Evolutionary conservation across 2,113 vertebrate genomes (phyloP), one percentile per base, ranked within the genome.

Genomic region (Ardeotis arabs): DNA sequence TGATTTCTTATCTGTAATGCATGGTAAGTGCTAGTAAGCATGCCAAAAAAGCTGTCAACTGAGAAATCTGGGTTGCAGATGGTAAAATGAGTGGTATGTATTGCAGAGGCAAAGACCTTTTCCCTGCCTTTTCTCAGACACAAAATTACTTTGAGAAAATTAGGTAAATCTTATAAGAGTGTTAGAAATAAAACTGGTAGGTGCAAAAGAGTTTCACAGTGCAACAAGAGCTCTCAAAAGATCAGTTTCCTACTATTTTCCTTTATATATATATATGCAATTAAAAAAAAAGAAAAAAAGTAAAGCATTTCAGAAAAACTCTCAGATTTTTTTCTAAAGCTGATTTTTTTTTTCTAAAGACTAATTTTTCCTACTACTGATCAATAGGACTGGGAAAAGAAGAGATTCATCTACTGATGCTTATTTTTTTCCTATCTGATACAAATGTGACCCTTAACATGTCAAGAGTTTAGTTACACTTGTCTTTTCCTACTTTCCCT

Each of bases 171-270:
- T 93, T 86, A 62, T 45, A 84, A 94, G 89, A 95, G 95, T 93
- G 95, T 88, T 72, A 96, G 31, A 70, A 88, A 74, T 68, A 86
- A 92, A 94, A 93, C 92, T 83, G 76, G 66, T 87, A 87, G 68
- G 27, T 87, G 94, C 50, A 92, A 95, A 85, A 87, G 21, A 82
- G 93, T 83, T 97, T 97, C 89, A 84, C 70, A 96, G 89, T 60
- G 58, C 94, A 84, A 64, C 35, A 92, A 83, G 83, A 80, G 85
- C 47, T 96, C 90, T 91, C 73, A 81, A 97, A 98, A 97, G 87
- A 94, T 97, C 96, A 95, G 41, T 64, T 89, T 96, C 94, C 83
- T 90, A 81, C 47, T 90, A 67, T 73, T 95, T 95, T 80, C 91
- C 64, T 91, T 96, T 91, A 92, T 87, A 90, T 84, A 96, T 39